phyloP scores from a whole-genome alignment of 2,797 vertebrate species.

The Danio aesculapii region DNA sequence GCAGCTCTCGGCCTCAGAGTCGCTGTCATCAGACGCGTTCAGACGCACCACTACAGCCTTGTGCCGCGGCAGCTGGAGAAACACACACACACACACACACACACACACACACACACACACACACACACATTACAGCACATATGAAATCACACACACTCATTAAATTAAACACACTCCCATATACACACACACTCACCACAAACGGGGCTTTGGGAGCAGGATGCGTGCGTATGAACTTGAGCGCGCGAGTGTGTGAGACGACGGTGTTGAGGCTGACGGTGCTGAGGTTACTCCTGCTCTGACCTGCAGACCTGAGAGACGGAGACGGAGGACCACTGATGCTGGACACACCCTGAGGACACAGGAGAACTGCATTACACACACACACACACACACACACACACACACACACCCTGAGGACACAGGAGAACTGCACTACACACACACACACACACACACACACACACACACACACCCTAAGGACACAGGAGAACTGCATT shows the following conservation, averaged over 20 bases:
- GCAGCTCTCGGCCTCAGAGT: constrained; percentile 88
- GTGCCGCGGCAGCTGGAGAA: constrained; percentile 90
- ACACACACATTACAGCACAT: no score
- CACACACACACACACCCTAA: no score
- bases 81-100: constrained; percentile 3
- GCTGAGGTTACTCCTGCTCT: constrained; percentile 83
- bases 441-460: no score
- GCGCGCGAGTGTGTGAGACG: constrained; percentile 78
- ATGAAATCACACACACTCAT: no score
- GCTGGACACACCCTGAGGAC: constrained; percentile 81
- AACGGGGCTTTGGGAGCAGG: constrained; percentile 85
- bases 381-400: neutral
- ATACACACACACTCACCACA: constrained; percentile 77
- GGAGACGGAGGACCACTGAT: constrained; percentile 88
- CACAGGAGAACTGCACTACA: no score
- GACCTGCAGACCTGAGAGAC: constrained; percentile 68
- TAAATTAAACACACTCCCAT: no score
- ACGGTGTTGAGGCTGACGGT: constrained; percentile 87
- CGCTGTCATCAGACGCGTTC: constrained; percentile 93
- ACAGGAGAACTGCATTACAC: neutral
- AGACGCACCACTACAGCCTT: constrained; percentile 94
- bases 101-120: no score
- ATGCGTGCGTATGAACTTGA: constrained; percentile 84
- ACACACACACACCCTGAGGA: neutral
- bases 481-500: no score